Evolutionary conservation across 2,888 invertebrate genomes (phyloP).

Genomic region (Oithona nana): DNA sequence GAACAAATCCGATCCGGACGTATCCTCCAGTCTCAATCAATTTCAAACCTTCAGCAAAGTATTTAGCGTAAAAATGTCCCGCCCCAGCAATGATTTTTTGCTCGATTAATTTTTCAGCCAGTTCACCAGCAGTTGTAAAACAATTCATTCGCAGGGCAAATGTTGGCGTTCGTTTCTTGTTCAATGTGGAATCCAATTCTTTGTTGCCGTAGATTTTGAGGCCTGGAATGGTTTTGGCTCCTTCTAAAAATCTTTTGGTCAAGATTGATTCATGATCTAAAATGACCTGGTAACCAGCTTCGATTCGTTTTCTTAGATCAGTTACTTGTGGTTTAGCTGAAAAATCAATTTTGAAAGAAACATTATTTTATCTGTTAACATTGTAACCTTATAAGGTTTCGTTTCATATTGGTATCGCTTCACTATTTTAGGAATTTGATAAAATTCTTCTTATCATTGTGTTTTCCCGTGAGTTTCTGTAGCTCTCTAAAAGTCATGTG

Average conservation of each 20-base stretch:
- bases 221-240: neutral
- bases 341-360: no score
- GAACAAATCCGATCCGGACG: neutral
- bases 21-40: neutral
- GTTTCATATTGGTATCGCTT: no score
- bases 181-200: neutral
- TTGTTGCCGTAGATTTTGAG: neutral
- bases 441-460: no score
- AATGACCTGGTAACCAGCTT: neutral
- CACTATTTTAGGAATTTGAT: no score
- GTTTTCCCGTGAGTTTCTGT: no score
- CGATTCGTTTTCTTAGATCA: neutral
- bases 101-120: neutral
- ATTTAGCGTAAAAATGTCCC: neutral
- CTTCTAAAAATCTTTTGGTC: neutral
- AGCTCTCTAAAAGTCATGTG: no score
- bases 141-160: neutral
- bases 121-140: neutral
- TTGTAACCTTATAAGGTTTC: no score
- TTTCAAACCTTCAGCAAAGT: neutral
- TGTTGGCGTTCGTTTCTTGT: neutral
- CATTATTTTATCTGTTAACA: no score
- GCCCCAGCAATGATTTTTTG: neutral
- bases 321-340: no score
- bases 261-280: neutral